These are phyloP conservation scores for Micrastur ruficollis DNA, from an alignment of 2,797 vertebrate genomes.

Conservation along the genomic window DNA sequence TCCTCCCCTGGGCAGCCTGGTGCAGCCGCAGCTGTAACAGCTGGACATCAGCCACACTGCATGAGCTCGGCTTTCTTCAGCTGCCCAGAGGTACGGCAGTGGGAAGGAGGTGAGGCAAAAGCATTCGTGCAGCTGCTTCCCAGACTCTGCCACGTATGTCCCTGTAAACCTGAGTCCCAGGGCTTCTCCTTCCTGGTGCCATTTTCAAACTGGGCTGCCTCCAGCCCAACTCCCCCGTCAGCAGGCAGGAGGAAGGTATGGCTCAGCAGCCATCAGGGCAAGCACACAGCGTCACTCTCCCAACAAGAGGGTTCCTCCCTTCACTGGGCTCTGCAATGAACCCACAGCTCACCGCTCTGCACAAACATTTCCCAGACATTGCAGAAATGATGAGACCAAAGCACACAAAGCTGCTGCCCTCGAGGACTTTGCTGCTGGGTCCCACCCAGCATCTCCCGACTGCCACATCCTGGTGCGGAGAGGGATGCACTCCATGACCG, in stretches of 20 bases:
- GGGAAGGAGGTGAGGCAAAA: neutral
- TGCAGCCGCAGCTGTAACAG: too few relatives aligned
- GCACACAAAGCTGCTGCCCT: neutral
- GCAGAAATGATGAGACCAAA: neutral
- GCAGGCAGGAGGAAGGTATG: neutral
- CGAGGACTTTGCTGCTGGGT: neutral
- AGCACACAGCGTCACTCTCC: neutral
- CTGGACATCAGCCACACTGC: neutral
- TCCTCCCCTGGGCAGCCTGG: neutral
- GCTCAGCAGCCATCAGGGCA: neutral
- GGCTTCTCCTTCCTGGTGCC: neutral
- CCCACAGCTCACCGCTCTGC: neutral
- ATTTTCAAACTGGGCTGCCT: neutral
- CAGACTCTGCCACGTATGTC: neutral
- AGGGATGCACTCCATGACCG: neutral
- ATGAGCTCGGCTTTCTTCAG: rapidly evolving
- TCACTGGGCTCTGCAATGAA: neutral
- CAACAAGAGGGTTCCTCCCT: neutral
- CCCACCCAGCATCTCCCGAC: neutral
- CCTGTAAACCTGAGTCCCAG: neutral
- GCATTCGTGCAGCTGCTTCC: neutral
- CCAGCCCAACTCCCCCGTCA: neutral
- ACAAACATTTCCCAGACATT: neutral
- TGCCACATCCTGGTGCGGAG: neutral
- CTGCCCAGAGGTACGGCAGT: neutral